Conservation (phyloP, 2,797 vertebrate species). For the Podargus strigoides region DNA sequence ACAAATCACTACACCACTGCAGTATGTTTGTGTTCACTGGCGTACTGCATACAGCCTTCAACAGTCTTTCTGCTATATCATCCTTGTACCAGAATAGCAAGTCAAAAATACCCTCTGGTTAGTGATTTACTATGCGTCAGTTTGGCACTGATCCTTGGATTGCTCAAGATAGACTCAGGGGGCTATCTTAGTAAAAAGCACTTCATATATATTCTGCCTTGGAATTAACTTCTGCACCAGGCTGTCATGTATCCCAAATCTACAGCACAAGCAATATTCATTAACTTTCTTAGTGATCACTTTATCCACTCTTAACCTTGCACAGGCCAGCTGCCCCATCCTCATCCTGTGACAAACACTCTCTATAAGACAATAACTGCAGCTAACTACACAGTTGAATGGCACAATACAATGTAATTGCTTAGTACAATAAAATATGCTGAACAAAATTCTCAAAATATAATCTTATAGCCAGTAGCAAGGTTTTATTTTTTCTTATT, state of each 20-base stretch:
- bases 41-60: background rate
- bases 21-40: background rate
- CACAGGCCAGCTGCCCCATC: background rate
- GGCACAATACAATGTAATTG: background rate
- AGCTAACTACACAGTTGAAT: background rate
- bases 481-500: background rate
- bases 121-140: background rate
- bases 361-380: background rate
- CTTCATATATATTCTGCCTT: background rate
- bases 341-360: background rate
- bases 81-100: background rate
- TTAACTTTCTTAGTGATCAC: background rate
- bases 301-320: background rate
- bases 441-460: background rate
- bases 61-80: rapidly evolving
- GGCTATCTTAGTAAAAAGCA: background rate
- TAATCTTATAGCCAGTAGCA: background rate
- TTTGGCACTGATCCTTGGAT: background rate
- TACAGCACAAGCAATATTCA: background rate
- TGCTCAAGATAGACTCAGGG: background rate
- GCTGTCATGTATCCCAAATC: background rate
- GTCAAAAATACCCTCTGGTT: background rate
- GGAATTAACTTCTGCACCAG: background rate
- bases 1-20: background rate
- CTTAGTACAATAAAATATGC: background rate